Percentiles rank a stretch among this genome's conserved stretches.
phyloP scores from a whole-genome alignment of 2,797 vertebrate genomes.

The Botia kubotai region DNA sequence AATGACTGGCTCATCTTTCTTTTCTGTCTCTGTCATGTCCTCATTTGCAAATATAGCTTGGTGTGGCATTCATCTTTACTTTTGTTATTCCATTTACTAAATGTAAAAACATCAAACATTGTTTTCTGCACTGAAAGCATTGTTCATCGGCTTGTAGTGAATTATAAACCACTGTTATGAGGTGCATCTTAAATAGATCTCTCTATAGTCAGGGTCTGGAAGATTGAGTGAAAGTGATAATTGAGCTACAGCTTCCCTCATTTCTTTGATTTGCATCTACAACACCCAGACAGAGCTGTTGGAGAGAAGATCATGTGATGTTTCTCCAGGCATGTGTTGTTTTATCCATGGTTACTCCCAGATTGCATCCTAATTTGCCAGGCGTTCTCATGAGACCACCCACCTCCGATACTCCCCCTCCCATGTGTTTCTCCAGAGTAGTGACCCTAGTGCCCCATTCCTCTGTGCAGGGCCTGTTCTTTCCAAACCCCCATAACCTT shows the following conservation, averaged over 20 bases:
- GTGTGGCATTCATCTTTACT: neutral
- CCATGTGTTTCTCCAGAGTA: slow-evolving; percentile 39
- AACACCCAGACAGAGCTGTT: slow-evolving; percentile 12
- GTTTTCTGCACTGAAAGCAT: neutral
- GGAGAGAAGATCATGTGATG: slow-evolving; percentile 3
- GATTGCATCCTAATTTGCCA: slow-evolving; percentile 62
- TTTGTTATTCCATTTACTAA: neutral
- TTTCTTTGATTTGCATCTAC: slow-evolving; percentile 10
- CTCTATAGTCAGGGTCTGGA: neutral
- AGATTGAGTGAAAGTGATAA: neutral
- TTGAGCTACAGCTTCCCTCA: neutral
- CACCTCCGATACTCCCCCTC: slow-evolving; percentile 21
- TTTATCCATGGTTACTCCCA: slow-evolving; percentile 60
- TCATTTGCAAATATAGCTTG: slow-evolving; percentile 21
- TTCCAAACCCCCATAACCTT: slow-evolving; percentile 44
- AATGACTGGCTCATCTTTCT: slow-evolving; percentile 12
- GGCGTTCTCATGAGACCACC: slow-evolving; percentile 50
- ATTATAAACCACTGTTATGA: neutral
- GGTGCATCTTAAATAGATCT: neutral
- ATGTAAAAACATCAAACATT: neutral
- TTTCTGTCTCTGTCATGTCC: slow-evolving; percentile 16
- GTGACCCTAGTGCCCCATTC: slow-evolving; percentile 49
- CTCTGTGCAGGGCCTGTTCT: slow-evolving; percentile 32
- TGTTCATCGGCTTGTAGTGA: neutral
- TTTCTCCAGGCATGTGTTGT: slow-evolving; percentile 44